A percentile compares a stretch with the other conserved stretches of the same genome.
Conservation (phyloP, 2,113 vertebrate genomes). For the Pseudois nayaur region DNA sequence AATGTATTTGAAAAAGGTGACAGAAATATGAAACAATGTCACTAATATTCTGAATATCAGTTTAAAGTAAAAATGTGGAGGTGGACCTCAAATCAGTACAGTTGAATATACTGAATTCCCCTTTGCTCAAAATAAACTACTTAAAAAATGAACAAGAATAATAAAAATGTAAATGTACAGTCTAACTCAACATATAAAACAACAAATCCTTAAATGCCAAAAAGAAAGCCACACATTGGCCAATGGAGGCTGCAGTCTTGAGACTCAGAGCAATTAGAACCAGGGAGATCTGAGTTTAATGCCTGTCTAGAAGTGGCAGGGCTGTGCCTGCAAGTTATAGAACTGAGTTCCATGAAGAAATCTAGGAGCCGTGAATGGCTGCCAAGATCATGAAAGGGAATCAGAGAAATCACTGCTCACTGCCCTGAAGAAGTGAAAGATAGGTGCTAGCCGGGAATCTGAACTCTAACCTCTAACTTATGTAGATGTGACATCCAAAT, state of each 20-base stretch:
- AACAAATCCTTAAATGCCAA: neutral
- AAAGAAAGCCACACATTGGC: neutral
- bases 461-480: neutral
- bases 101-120: neutral
- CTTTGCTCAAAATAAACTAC: neutral
- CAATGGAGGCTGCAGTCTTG: neutral
- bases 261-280: neutral
- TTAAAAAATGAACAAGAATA: neutral
- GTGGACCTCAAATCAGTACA: neutral
- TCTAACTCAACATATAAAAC: neutral
- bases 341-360: neutral
- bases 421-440: neutral
- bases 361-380: neutral
- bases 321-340: neutral
- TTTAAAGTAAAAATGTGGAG: neutral
- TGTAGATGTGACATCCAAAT: neutral
- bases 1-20: neutral
- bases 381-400: neutral
- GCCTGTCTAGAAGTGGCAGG: neutral
- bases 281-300: neutral
- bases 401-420: neutral
- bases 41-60: neutral
- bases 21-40: neutral
- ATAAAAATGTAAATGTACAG: neutral
- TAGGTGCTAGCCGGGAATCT: neutral